Evolutionary conservation across 2,113 vertebrate genomes (phyloP), one percentile per base, ranked within the genome.

Genomic region (Siniperca knerii): DNA sequence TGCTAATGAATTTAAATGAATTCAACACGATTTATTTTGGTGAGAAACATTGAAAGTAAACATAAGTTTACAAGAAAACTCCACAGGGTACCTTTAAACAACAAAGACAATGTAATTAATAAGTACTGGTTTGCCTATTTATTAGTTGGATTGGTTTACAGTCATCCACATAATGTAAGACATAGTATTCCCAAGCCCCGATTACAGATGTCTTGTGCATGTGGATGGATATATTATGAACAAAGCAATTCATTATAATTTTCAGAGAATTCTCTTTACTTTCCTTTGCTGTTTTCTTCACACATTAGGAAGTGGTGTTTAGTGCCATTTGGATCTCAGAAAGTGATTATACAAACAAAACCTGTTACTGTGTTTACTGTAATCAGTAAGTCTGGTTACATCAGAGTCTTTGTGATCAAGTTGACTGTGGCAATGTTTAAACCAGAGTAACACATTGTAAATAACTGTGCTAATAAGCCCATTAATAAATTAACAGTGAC

Each of bases 31-130:
- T 81, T 74, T 55, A 23, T 58, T 66, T 65, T 18, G 55, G 15
- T 29, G 44, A 55, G 20, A 54, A 44, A 58, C 3, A 55, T n/a
- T 25, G 18, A 66, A 29, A 29, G 15, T 44, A 42, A 69, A 52
- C 10, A 48, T 1, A 40, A 35, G 50, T 21, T 67, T 67, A 61
- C n/a, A 61, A 48, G 13, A 81, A 60, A 73, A 29, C 72, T 79
- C 78, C 87, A 82, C 87, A 72, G 60, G 83, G 68, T 65, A 37
- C 77, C 65, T 87, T 88, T 44, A 79, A 84, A 68, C 25, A 60
- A 35, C 42, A 55, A 42, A 44, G 44, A 74, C 13, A 42, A 12
- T 42, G 50, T 55, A 48, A 21, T 71, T 13, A 25, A 25, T 5
- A 61, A 65, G 16, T 58, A 48, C 48, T 44, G 11, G 8, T 75